A percentile compares a stretch with the other conserved stretches of the same genome.
Evolutionary conservation across 2,797 vertebrate species (phyloP).

Genomic region (Sitta carolinensis): DNA sequence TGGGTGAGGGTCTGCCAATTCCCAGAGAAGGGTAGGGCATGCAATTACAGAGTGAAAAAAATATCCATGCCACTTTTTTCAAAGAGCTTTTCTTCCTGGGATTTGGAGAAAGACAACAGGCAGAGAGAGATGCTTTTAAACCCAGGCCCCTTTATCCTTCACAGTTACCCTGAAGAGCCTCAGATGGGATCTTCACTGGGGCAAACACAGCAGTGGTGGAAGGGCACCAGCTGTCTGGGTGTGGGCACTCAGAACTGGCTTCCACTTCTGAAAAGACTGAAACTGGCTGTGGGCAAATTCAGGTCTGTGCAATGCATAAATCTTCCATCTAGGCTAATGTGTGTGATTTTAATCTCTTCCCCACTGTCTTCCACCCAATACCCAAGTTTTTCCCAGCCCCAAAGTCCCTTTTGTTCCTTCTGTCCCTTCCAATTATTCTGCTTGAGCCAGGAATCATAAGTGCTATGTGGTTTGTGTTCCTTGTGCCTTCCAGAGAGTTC

Average conservation of each 20-base stretch:
- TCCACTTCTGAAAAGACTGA: neutral
- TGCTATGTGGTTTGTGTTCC: neutral
- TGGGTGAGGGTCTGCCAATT: neutral
- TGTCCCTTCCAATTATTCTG: neutral
- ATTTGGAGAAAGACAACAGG: neutral
- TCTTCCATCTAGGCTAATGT: neutral
- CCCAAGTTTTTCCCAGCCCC: neutral
- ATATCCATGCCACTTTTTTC: neutral
- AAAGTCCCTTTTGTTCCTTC: neutral
- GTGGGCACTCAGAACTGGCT: neutral
- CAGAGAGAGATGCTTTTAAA: neutral
- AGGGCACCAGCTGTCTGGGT: neutral
- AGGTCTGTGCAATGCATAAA: neutral
- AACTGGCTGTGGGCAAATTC: neutral
- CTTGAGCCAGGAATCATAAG: neutral
- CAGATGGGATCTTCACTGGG: neutral
- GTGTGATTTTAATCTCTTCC: neutral
- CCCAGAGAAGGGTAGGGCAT: neutral
- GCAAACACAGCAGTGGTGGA: neutral
- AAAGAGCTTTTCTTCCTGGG: neutral
- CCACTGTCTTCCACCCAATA: neutral
- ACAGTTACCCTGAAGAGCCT: neutral
- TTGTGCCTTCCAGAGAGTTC: neutral
- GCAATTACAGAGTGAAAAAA: neutral
- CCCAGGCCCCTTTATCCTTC: neutral